Percentiles rank a stretch among this genome's conserved stretches.
Evolutionary conservation across 2,113 vertebrate species (phyloP).

Genomic region (Psilopsiagon aurifrons): DNA sequence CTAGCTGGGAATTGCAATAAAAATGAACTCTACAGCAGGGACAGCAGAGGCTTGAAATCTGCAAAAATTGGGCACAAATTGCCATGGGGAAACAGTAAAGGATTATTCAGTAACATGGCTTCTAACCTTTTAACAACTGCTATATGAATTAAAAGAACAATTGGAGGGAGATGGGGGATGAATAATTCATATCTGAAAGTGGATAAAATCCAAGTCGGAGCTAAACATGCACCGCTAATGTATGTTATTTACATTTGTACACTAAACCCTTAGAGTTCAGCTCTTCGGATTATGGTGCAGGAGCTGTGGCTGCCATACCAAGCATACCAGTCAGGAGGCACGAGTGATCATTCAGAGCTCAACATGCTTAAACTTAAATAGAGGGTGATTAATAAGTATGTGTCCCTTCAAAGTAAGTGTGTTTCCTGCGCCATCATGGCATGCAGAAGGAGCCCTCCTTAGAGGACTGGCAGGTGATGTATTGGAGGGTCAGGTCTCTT

Average conservation of each 20-base stretch:
- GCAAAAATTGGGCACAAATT: slow-evolving; percentile 65
- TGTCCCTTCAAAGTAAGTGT: not conserved
- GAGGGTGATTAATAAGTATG: slow-evolving; percentile 15
- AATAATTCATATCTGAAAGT: slow-evolving; percentile 74
- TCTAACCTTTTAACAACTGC: slow-evolving; percentile 74
- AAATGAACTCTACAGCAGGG: slow-evolving; percentile 58
- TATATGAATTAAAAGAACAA: slow-evolving; percentile 70
- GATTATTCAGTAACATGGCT: slow-evolving; percentile 68
- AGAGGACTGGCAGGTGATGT: not conserved
- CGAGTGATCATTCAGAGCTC: not conserved
- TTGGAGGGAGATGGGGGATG: slow-evolving; percentile 57
- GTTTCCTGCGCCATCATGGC: not conserved
- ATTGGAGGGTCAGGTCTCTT: not conserved
- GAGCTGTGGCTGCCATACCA: not conserved
- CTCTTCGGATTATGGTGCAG: not conserved
- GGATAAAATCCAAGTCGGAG: slow-evolving; percentile 63
- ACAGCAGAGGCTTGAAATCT: slow-evolving; percentile 46
- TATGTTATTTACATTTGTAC: slow-evolving; percentile 44
- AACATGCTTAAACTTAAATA: not conserved
- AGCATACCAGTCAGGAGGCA: not conserved
- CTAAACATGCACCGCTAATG: not conserved
- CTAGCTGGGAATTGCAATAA: slow-evolving; percentile 64
- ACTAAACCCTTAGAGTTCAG: not conserved
- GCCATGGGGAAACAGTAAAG: slow-evolving; percentile 38
- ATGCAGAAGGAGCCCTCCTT: not conserved